phyloP scores from a whole-genome alignment of 64 coral and sea anemone species.

The Stylophora pistillata region DNA sequence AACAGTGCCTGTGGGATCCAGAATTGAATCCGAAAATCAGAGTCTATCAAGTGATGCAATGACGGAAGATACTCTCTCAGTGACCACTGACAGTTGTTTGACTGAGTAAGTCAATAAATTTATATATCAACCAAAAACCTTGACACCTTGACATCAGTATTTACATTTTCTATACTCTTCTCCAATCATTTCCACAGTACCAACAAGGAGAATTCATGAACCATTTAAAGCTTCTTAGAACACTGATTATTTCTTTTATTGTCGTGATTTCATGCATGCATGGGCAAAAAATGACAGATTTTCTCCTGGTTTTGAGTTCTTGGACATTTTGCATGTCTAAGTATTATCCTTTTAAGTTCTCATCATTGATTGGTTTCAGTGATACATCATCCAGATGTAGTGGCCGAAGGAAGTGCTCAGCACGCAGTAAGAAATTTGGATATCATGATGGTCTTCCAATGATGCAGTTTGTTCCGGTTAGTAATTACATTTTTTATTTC shows the following conservation, averaged over 20 bases:
- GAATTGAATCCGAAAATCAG: conserved; percentile 70
- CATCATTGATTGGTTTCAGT: conserved; percentile 18
- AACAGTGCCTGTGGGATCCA: conserved; percentile 59
- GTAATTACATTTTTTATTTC: conserved; percentile 4
- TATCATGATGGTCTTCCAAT: conserved; percentile 46
- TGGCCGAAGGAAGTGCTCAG: conserved; percentile 28
- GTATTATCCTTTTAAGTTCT: not conserved
- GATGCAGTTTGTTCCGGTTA: conserved; percentile 73
- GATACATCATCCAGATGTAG: conserved; percentile 81
- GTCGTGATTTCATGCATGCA: too few relatives aligned
- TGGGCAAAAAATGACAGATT: too few relatives aligned
- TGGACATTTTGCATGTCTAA: not conserved
- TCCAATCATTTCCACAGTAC: too few relatives aligned
- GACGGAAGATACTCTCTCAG: conserved; percentile 68
- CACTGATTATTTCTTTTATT: too few relatives aligned
- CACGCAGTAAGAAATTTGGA: conserved; percentile 32
- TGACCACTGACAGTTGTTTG: conserved; percentile 27
- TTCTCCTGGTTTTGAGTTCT: too few relatives aligned
- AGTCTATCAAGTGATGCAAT: conserved; percentile 81
- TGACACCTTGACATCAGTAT: not conserved
- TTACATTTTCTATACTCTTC: too few relatives aligned
- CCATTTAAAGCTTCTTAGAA: too few relatives aligned
- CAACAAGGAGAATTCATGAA: too few relatives aligned
- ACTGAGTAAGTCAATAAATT: conserved; percentile 56
- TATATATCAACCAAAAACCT: not conserved